A percentile compares a stretch with the other conserved stretches of the same genome.
phyloP scores from a whole-genome alignment of 1,140 invertebrate genomes.

The Scaptomyza hsui region DNA sequence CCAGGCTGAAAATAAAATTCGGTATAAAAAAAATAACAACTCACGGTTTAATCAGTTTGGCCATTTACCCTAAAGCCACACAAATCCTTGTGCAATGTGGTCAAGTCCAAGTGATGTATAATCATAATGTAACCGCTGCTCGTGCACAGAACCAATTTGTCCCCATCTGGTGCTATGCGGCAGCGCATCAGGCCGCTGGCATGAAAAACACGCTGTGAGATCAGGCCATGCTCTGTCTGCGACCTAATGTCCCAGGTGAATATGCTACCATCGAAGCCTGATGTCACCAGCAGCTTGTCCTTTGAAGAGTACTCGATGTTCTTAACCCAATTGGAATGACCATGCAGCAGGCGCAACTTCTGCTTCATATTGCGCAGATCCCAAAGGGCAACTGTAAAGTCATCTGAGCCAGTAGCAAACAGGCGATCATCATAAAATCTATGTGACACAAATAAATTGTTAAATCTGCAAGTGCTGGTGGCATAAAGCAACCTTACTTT shows the following conservation, averaged over 20 bases:
- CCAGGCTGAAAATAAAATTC: constrained; percentile 88
- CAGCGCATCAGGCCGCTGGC: constrained; percentile 91
- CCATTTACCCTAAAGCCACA: constrained; percentile 91
- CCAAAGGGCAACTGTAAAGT: constrained; percentile 96
- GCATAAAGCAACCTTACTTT: constrained; percentile 86
- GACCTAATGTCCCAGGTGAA: constrained; percentile 98
- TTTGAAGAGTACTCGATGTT: constrained; percentile 97
- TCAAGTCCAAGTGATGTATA: constrained; percentile 94
- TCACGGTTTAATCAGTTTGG: not conserved
- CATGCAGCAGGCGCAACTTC: constrained; percentile 90
- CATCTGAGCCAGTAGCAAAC: constrained; percentile 97
- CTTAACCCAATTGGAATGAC: constrained; percentile 98
- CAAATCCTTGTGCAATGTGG: constrained; percentile 91
- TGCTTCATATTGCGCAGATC: constrained; percentile 93
- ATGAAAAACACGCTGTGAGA: constrained; percentile 92
- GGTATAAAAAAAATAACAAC: not conserved
- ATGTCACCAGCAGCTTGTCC: constrained; percentile 93
- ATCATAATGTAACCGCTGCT: constrained; percentile 95
- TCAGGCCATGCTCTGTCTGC: constrained; percentile 90
- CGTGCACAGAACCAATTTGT: constrained; percentile 95
- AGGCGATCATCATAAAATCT: constrained; percentile 93
- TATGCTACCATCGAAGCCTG: constrained; percentile 96
- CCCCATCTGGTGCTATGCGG: constrained; percentile 92
- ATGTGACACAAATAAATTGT: constrained; percentile 5
- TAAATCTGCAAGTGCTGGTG: not conserved